These are phyloP conservation scores for Rhagophthalmus giganteus DNA, from an alignment of 2,888 invertebrate genomes.

Conservation along the genomic window DNA sequence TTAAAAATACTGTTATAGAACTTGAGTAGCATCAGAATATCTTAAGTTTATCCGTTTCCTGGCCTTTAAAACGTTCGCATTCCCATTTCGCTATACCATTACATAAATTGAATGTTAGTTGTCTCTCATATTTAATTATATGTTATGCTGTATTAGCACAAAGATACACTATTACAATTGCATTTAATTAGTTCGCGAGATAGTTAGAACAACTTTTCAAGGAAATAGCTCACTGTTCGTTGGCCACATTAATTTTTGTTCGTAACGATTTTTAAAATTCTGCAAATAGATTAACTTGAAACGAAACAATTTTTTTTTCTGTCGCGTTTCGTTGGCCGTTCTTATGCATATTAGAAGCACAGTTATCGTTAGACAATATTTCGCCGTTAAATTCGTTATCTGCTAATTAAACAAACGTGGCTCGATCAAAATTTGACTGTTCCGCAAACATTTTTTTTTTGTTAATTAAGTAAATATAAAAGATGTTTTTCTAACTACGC, in stretches of 20 bases:
- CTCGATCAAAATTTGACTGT: too few relatives aligned
- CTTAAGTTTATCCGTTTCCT: neutral
- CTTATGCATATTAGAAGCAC: too few relatives aligned
- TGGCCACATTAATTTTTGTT: conserved; percentile 10
- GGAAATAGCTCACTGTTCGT: conserved; percentile 6
- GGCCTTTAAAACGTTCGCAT: neutral
- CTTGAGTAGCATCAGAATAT: neutral
- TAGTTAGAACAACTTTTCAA: conserved; percentile 6
- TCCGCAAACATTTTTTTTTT: too few relatives aligned
- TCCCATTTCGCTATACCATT: neutral
- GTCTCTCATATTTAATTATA: conserved; percentile 12
- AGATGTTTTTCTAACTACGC: too few relatives aligned
- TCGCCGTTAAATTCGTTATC: too few relatives aligned
- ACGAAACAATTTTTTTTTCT: too few relatives aligned
- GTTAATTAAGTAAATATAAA: too few relatives aligned
- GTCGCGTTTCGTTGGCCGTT: too few relatives aligned
- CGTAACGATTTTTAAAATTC: too few relatives aligned
- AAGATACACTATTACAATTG: conserved; percentile 6
- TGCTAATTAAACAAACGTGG: too few relatives aligned
- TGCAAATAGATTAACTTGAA: too few relatives aligned
- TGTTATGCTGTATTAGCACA: conserved; percentile 9
- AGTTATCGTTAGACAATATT: too few relatives aligned
- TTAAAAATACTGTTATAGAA: neutral
- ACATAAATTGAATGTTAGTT: neutral
- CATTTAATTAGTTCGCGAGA: conserved; percentile 21